Evolutionary conservation across 2,797 vertebrate genomes (phyloP), one percentile per base, ranked within the genome.

Genomic region (Dicrostonyx torquatus): DNA sequence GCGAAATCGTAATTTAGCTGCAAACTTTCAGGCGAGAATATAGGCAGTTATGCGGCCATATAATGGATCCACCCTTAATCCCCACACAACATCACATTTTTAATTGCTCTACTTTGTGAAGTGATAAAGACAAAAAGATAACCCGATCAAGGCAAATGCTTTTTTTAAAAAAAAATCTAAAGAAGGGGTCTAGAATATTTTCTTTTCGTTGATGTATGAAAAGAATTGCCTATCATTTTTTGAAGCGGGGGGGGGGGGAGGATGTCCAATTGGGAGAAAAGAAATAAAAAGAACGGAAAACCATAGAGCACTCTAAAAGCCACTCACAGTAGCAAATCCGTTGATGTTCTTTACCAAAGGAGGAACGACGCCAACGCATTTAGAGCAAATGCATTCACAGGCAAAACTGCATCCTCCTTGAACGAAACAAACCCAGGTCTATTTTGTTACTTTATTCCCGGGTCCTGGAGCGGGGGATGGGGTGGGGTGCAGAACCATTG

Each of bases 1-100:
- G 97, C 93, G 77, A 96, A 97, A 94, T 86, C 96, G 94, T 98
- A 97, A 98, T 98, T 98, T 98, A 98, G 97, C 97, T 94, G 97
- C 94, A 97, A 98, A 98, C 96, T 98, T 98, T 95, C 96, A 94
- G 97, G 92, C 10, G 10, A 95, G 85, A 93, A 94, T 53, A 92
- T 26, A 93, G 94, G 62, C 20, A 91, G 77, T 92, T 91, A 90
- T 72, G 94, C 87, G 20, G 29, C 79, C 29, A 24, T 85, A 22
- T 96, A 96, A 95, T 83, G 87, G 95, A 90, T 53, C 73, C 91
- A 76, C 91, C 77, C 95, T 95, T 97, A 95, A 95, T 62, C 20
- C 34, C 82, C 93, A 87, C 62, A 92, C 90, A 91, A 92, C 94
- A 93, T 77, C 96, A 92, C 97, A 68, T 97, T 94, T 98, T 97